Evolutionary conservation across 2,888 invertebrate species (phyloP), one percentile per base, ranked within the genome.

Genomic region (Dasypogon diadema): DNA sequence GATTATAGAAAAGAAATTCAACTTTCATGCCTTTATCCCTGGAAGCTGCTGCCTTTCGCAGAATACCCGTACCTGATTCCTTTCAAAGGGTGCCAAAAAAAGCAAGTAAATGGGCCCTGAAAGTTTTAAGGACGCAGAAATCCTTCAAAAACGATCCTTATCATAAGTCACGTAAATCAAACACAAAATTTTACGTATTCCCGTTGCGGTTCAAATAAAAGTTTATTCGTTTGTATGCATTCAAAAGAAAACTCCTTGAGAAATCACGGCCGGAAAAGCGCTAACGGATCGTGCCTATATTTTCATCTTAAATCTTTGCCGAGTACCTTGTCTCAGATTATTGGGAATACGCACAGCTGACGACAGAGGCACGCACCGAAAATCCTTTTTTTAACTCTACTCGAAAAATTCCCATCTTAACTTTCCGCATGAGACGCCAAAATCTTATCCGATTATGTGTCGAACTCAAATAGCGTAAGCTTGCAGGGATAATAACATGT

Each of bases 101-200:
- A 37, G 16, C 14, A 12, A 12, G 6, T 21, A 60, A 74, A 74
- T 46, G 74, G 58, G 26, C 18, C 24, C n/a, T 10, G n/a, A 14
- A 60, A 60, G 24, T 74, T 42, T 68, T 14, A 48, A 26, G 48
- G 63, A 21, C 21, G 46, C 30, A 2, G 18, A 21, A 70, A 70
- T 34, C 68, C 24, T 58, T 70, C 56, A 56, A 68, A 68, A 26
- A 70, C 75, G 58, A 56, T 56, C 58, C 26, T 70, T 34, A 48
- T 75, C 70, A 56, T 70, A 46, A 75, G 46, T 75, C 75, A 75
- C 58, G 51, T 56, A 58, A 70, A 75, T 75, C 70, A 48, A 75
- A 75, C 56, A 70, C 58, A 58, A 70, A 37, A 22, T 70, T 46
- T 48, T 51, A 56, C 46, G 58, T 70, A 30, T 34, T 12, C 55